These are phyloP conservation scores for Caenorhabditis virilis DNA, from an alignment of 2,888 invertebrate genomes.

Conservation along the genomic window DNA sequence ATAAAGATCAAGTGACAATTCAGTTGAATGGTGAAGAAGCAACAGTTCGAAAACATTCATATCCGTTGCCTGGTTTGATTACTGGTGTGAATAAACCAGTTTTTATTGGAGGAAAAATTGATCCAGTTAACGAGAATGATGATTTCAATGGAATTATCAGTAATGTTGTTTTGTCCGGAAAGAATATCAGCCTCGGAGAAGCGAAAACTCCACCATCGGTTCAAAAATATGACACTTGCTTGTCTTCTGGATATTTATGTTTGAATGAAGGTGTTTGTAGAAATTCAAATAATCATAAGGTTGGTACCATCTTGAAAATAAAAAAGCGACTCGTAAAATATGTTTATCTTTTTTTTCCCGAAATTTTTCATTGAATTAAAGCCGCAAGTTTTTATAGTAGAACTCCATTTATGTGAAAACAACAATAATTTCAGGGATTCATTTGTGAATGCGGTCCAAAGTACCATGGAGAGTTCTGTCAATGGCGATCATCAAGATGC, in stretches of 20 bases:
- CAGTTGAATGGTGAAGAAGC: conserved; percentile 32
- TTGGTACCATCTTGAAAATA: too few species aligned
- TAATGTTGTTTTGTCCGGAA: conserved; percentile 47
- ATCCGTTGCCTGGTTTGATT: conserved; percentile 12
- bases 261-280: conserved; percentile 51
- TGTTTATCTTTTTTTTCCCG: too few species aligned
- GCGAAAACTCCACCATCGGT: conserved; percentile 22
- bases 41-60: conserved; percentile 14
- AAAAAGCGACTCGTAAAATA: too few species aligned
- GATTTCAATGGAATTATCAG: conserved; percentile 45
- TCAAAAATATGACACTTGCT: conserved; percentile 36
- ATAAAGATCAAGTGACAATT: conserved; percentile 8
- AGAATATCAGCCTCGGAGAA: conserved; percentile 45
- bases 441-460: conserved; percentile 50
- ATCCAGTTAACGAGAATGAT: conserved; percentile 15
- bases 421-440: conserved; percentile 55
- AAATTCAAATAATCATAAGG: conserved; percentile 40
- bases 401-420: too few species aligned
- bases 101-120: conserved; percentile 27
- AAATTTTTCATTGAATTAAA: too few species aligned
- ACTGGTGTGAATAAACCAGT: conserved; percentile 23
- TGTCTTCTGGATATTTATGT: conserved; percentile 30
- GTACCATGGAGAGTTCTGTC: conserved; percentile 56
- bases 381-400: too few species aligned
- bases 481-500: conserved; percentile 44